phyloP scores from a whole-genome alignment of 2,797 vertebrate species.

The Tarsius wallacei region DNA sequence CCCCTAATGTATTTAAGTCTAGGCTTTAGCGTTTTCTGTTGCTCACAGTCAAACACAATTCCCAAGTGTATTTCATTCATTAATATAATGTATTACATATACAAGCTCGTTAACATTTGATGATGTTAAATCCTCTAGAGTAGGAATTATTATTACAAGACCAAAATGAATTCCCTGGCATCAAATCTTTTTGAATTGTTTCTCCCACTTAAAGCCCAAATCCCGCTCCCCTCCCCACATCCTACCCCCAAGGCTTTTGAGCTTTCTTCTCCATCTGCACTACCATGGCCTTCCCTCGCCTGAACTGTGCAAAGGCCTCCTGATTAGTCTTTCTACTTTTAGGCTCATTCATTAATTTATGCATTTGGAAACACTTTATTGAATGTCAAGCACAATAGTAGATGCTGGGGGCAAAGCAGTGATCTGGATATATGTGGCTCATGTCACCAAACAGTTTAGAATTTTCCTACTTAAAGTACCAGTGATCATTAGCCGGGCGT shows the following conservation, averaged over 20 bases:
- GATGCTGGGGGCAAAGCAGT: neutral
- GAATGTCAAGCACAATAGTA: neutral
- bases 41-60: slow-evolving; percentile 26
- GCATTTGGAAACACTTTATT: neutral
- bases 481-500: too few species aligned
- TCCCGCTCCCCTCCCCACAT: neutral
- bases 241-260: neutral
- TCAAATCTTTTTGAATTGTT: slow-evolving; percentile 38
- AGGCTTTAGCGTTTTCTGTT: slow-evolving; percentile 32
- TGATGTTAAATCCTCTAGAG: slow-evolving; percentile 62
- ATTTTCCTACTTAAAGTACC: neutral
- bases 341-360: neutral
- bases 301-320: neutral
- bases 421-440: neutral
- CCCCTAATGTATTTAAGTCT: slow-evolving; percentile 26
- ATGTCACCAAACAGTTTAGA: neutral
- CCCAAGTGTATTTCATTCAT: slow-evolving; percentile 63
- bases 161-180: slow-evolving; percentile 28
- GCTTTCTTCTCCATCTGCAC: neutral
- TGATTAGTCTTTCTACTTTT: neutral
- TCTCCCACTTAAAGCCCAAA: slow-evolving; percentile 40
- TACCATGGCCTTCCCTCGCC: neutral
- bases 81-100: slow-evolving; percentile 48
- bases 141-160: slow-evolving; percentile 61
- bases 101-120: slow-evolving; percentile 69